Conservation (phyloP, 2,113 vertebrate genomes). For the Hymenochirus boettgeri region DNA sequence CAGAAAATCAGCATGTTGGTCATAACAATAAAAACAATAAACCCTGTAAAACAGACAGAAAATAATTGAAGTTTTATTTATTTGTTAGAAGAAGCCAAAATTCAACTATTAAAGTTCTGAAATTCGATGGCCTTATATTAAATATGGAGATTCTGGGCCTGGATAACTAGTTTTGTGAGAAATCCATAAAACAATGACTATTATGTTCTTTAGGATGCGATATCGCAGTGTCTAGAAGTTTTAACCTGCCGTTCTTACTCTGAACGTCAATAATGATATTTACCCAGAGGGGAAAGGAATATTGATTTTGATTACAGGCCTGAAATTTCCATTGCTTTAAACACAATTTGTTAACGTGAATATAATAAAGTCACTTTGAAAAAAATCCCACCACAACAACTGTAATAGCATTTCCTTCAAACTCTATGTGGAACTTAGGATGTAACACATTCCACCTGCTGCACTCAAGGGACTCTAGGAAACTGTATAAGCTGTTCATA, state of each 20-base stretch:
- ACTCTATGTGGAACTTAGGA: conserved; percentile 17
- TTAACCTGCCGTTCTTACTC: not conserved
- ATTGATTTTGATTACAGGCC: conserved; percentile 16
- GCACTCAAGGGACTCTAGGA: conserved; percentile 8
- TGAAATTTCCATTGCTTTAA: conserved; percentile 4
- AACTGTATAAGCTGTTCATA: conserved; percentile 20
- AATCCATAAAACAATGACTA: conserved; percentile 9
- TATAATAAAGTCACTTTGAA: conserved; percentile 7
- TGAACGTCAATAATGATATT: conserved; percentile 10
- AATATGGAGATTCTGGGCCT: not conserved
- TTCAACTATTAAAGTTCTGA: too few relatives aligned
- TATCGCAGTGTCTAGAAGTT: not conserved
- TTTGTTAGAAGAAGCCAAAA: too few relatives aligned
- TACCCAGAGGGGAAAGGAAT: conserved; percentile 1
- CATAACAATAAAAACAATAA: too few relatives aligned
- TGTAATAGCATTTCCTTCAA: conserved; percentile 23
- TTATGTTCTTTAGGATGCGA: not conserved
- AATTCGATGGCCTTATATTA: too few relatives aligned
- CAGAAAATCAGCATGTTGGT: too few relatives aligned
- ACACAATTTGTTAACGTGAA: conserved; percentile 17
- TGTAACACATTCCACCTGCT: conserved; percentile 27
- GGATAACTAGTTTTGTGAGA: conserved; percentile 15
- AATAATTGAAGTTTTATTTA: too few relatives aligned
- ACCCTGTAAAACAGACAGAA: too few relatives aligned
- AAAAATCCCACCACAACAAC: conserved; percentile 11